Percentiles rank a stretch among this genome's conserved stretches.
phyloP scores from a whole-genome alignment of 1,140 invertebrate species.

The Hyles euphorbiae region DNA sequence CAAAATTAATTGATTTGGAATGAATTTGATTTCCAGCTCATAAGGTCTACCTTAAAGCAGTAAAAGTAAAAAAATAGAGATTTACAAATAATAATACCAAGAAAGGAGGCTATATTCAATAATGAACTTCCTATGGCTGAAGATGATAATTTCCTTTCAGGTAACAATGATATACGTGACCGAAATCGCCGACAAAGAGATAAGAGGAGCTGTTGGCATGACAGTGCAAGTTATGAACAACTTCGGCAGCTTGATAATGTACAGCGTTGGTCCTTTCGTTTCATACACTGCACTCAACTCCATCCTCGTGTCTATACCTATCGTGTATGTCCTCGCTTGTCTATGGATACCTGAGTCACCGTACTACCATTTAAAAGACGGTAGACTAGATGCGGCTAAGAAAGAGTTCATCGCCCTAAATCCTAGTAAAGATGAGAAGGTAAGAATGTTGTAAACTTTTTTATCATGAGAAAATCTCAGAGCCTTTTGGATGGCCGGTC shows the following conservation, averaged over 20 bases:
- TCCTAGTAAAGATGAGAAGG: constrained; percentile 55
- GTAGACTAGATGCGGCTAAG: constrained; percentile 64
- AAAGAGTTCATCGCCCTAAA: constrained; percentile 66
- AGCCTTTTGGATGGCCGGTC: too few species aligned
- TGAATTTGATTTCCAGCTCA: too few species aligned
- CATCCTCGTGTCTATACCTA: constrained; percentile 58
- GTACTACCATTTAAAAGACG: constrained; percentile 79
- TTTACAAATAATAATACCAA: too few species aligned
- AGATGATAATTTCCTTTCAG: constrained; percentile 49
- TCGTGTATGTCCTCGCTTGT: constrained; percentile 78
- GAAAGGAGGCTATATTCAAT: too few species aligned
- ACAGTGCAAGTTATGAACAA: constrained; percentile 82
- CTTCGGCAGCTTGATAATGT: constrained; percentile 77
- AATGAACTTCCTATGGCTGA: not conserved
- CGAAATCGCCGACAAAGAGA: constrained; percentile 82
- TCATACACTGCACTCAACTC: constrained; percentile 72
- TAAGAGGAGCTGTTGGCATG: constrained; percentile 81
- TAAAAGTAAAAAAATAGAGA: too few species aligned
- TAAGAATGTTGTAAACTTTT: constrained; percentile 16
- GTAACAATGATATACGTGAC: constrained; percentile 81
- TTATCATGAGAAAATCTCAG: not conserved
- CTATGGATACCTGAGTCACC: constrained; percentile 87
- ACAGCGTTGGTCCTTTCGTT: constrained; percentile 75
- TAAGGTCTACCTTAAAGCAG: too few species aligned
- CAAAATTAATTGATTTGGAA: too few species aligned